Evolutionary conservation across 2,113 vertebrate species (phyloP).

Genomic region (Muscicapa adusta): DNA sequence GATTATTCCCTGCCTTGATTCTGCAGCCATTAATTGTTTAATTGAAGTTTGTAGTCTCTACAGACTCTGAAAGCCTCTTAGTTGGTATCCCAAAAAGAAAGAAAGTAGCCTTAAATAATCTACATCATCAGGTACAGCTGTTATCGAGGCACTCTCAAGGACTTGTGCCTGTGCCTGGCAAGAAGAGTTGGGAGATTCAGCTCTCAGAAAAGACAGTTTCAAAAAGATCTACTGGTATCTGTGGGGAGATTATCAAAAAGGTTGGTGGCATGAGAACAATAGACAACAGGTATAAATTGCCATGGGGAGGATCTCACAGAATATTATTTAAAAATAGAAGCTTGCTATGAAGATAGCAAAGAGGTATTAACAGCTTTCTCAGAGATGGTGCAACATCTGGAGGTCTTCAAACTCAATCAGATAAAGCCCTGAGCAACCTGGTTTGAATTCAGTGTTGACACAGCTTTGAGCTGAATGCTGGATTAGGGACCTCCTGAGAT

Average conservation of each 20-base stretch:
- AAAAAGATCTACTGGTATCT: not conserved
- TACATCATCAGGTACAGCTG: not conserved
- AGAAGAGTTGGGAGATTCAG: not conserved
- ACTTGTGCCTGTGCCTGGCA: not conserved
- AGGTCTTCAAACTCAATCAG: not conserved
- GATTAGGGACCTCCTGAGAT: not conserved
- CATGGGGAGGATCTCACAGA: not conserved
- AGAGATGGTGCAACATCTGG: not conserved
- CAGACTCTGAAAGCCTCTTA: not conserved
- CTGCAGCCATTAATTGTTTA: not conserved
- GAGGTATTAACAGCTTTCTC: not conserved
- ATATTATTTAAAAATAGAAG: not conserved
- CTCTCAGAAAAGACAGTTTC: not conserved
- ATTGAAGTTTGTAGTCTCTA: not conserved
- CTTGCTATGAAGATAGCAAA: not conserved
- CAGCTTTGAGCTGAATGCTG: not conserved
- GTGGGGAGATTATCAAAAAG: not conserved
- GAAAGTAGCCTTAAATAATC: not conserved
- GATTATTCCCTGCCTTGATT: not conserved
- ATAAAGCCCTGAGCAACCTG: not conserved
- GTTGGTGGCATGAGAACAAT: not conserved
- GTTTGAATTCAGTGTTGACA: not conserved
- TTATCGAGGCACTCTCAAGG: not conserved
- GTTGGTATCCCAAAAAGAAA: not conserved
- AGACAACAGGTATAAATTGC: not conserved